These are phyloP conservation scores for Danaus plexippus DNA, from an alignment of 1,140 invertebrate species.

Conservation along the genomic window DNA sequence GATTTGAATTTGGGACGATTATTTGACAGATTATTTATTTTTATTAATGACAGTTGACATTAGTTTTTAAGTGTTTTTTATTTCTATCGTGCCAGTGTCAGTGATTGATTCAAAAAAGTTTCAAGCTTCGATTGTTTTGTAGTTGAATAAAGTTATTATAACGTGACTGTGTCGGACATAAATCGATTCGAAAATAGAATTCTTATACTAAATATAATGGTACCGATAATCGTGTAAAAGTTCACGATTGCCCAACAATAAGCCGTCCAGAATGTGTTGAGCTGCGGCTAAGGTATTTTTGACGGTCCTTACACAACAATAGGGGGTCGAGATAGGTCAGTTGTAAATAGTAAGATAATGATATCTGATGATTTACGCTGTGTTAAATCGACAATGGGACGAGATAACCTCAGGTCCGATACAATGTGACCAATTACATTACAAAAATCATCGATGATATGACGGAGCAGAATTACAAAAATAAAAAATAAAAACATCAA, in stretches of 20 bases:
- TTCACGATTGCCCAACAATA: constrained; percentile 69
- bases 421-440: constrained; percentile 68
- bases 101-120: constrained; percentile 7
- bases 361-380: constrained; percentile 67
- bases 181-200: constrained; percentile 66
- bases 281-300: constrained; percentile 42
- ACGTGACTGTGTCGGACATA: constrained; percentile 13
- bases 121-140: constrained; percentile 3
- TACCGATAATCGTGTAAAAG: constrained; percentile 70
- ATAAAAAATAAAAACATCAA: constrained; percentile 35
- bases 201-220: constrained; percentile 69
- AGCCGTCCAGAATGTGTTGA: constrained; percentile 31
- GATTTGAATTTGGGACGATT: constrained; percentile 33
- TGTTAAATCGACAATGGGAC: constrained; percentile 63
- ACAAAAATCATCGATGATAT: constrained; percentile 61
- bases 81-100: constrained; percentile 1
- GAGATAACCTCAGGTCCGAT: constrained; percentile 43
- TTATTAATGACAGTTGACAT: constrained; percentile 12
- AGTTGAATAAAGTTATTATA: constrained; percentile 5
- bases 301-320: constrained; percentile 17
- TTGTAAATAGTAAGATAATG: constrained; percentile 59
- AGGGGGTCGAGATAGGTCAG: constrained; percentile 37
- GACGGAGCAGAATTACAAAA: constrained; percentile 35
- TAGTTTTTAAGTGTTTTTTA: constrained; percentile 5
- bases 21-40: constrained; percentile 14